These are phyloP conservation scores for Bufo gargarizans DNA, from an alignment of 2,113 vertebrate species.

Conservation along the genomic window DNA sequence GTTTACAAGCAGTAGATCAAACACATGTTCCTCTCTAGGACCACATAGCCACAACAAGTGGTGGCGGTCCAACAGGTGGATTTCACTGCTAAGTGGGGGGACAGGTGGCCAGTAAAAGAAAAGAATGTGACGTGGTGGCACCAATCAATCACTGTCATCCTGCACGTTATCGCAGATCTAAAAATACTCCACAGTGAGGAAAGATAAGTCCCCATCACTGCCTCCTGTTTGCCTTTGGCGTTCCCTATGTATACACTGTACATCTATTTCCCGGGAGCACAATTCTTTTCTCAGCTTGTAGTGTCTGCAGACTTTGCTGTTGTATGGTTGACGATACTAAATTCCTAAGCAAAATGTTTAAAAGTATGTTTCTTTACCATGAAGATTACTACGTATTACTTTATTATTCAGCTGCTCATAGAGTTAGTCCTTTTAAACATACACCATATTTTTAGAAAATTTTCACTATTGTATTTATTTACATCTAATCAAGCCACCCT, in stretches of 20 bases:
- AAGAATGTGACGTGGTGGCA: background rate
- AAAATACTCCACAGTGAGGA: background rate
- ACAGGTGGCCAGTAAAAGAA: conserved; percentile 23
- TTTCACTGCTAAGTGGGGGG: conserved; percentile 8
- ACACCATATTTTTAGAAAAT: background rate
- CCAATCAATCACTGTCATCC: background rate
- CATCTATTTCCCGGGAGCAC: background rate
- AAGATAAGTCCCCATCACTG: background rate
- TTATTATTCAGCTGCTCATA: background rate
- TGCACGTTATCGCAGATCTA: background rate
- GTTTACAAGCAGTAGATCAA: background rate
- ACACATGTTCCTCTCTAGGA: conserved; percentile 18
- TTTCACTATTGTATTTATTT: background rate
- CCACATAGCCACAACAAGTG: conserved; percentile 33
- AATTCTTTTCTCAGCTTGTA: no score
- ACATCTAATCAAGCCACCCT: background rate
- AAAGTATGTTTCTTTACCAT: no score
- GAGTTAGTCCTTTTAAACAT: background rate
- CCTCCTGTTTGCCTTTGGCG: background rate
- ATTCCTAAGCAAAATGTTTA: no score
- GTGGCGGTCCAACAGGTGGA: conserved; percentile 15
- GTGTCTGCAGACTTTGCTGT: no score
- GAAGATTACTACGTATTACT: no score
- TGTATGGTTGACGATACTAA: no score
- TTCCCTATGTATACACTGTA: background rate